Conservation (phyloP, 2,113 vertebrate species). For the Cisticola juncidis region DNA sequence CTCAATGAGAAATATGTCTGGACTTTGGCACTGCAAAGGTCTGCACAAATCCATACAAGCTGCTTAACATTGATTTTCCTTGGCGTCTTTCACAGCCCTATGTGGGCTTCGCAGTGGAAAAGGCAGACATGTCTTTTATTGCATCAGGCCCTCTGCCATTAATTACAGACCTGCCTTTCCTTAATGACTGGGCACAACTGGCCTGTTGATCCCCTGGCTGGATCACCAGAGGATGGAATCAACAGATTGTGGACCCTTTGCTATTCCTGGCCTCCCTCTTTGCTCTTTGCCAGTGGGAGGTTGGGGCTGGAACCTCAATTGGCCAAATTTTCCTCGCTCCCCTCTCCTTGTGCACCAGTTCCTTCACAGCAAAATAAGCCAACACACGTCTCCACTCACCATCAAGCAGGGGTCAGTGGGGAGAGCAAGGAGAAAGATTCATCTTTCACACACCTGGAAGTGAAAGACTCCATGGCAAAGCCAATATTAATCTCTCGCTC, state of each 20-base stretch:
- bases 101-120: background rate
- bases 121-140: slow-evolving; percentile 58
- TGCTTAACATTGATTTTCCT: slow-evolving; percentile 68
- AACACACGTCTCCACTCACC: background rate
- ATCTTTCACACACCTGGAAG: background rate
- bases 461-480: background rate
- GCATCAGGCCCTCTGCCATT: slow-evolving; percentile 49
- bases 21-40: slow-evolving; percentile 52
- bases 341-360: background rate
- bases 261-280: background rate
- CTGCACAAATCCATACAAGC: slow-evolving; percentile 62
- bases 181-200: slow-evolving; percentile 35
- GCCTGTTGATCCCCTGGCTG: background rate
- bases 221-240: background rate
- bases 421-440: background rate
- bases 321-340: background rate
- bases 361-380: background rate
- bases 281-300: background rate
- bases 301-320: accelerated
- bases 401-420: background rate
- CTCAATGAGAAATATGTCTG: slow-evolving; percentile 64
- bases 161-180: slow-evolving; percentile 49
- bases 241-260: background rate
- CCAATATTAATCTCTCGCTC: background rate
- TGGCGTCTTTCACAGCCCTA: slow-evolving; percentile 47